phyloP scores from a whole-genome alignment of 2,888 invertebrate species.

The Scaptomyza flava region DNA sequence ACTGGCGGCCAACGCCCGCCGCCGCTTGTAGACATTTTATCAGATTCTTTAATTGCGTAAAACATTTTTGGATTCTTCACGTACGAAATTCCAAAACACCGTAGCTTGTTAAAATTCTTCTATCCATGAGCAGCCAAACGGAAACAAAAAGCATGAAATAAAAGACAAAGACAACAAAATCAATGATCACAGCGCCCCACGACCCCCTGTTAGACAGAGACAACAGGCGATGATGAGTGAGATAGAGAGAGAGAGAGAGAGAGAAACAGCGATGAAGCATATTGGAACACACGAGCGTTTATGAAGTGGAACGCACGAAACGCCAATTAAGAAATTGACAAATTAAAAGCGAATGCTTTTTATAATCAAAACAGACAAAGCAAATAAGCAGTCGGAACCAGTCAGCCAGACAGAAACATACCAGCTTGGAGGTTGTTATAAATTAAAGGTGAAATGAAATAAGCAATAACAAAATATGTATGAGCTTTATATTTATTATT shows the following conservation, averaged over 20 bases:
- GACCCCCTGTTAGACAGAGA: constrained; percentile 18
- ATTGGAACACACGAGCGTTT: constrained; percentile 50
- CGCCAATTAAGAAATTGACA: constrained; percentile 80
- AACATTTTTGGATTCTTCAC: constrained; percentile 80
- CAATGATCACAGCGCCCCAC: constrained; percentile 24
- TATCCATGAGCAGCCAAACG: constrained; percentile 72
- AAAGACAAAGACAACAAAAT: constrained; percentile 57
- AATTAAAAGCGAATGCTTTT: constrained; percentile 80
- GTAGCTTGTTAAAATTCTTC: constrained; percentile 79
- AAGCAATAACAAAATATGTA: constrained; percentile 45
- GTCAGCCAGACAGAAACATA: constrained; percentile 10
- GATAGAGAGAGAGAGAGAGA: constrained; percentile 6
- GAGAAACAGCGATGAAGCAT: constrained; percentile 20
- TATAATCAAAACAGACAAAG: constrained; percentile 81
- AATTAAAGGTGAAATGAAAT: constrained; percentile 8
- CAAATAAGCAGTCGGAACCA: constrained; percentile 66
- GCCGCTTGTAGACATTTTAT: constrained; percentile 80
- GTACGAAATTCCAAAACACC: constrained; percentile 80
- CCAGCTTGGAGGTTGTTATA: constrained; percentile 61
- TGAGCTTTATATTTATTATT: constrained; percentile 42
- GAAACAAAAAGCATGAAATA: constrained; percentile 19
- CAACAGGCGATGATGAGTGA: constrained; percentile 8
- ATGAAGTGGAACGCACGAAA: constrained; percentile 78
- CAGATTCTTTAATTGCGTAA: constrained; percentile 80
- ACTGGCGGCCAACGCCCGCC: constrained; percentile 61